Evolutionary conservation across 92 coral and sea anemone species (phyloP), one percentile per base, ranked within the genome.

Genomic region (Siderastrea siderea): DNA sequence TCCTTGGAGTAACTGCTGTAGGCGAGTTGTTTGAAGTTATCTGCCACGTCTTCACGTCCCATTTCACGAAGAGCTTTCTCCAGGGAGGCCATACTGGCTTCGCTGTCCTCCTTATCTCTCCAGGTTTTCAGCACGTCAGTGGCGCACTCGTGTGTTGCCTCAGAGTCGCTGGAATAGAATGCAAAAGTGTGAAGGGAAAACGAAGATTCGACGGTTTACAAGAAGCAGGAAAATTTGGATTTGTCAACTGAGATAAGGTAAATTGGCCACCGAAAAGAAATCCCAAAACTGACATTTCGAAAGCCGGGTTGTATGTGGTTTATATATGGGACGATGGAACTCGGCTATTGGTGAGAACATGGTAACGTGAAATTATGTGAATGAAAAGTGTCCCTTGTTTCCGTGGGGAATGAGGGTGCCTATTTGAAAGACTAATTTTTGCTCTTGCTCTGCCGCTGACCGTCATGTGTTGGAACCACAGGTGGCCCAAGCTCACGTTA

Each of bases 1-100:
- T 93, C 98, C 73, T 90, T 91, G 19, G 96, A 82, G 83, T 97
- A 97, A 86, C 98, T 97, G n/a, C 97, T 92, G 82, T 98, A 95
- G 6, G 99, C 99, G 62, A 98, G 91, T 43, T 87, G 90, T 73
- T 98, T 98, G 92, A 98, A 98, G 63, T 98, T 93, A 3, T 89
- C 88, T 5, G 88, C 77, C 75, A 98, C 84, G 79, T 95, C 98
- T 43, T 90, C 98, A 54, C 99, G 96, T 73, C 94, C 95, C 69
- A 92, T 92, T 71, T 90, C 92, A 64, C 85, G 92, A 53, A 98
- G 95, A 19, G 98, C 96, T 65, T 87, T 73, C 80, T 98, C 98
- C 47, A 98, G 90, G 68, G 91, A 80, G 26, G 95, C 96, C 99
- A 98, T 95, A 67, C 82, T 95, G 68, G 99, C 99, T 76, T 97